Evolutionary conservation across 2,797 vertebrate genomes (phyloP).

Genomic region (Anisognathus igniventris): DNA sequence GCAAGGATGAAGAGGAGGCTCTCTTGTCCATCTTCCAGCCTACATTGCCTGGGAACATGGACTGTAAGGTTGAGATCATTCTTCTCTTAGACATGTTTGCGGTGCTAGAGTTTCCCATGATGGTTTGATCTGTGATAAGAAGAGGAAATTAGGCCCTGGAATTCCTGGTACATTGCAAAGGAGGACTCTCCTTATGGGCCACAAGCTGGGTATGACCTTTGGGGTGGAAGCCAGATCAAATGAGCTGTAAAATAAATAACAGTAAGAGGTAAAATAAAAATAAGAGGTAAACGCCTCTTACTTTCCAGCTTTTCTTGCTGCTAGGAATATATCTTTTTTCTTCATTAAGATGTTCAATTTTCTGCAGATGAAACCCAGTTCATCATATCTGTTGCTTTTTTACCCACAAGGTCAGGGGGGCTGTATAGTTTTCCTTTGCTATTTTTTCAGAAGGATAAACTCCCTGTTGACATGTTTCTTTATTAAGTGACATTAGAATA

Average conservation of each 20-base stretch:
- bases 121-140: background rate
- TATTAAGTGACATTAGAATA: background rate
- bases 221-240: background rate
- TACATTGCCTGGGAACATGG: background rate
- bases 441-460: background rate
- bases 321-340: background rate
- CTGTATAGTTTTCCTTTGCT: background rate
- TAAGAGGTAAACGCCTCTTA: background rate
- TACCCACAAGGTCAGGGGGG: background rate
- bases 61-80: background rate
- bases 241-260: background rate
- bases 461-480: background rate
- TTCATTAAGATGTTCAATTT: background rate
- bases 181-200: background rate
- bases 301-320: background rate
- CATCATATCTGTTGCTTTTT: background rate
- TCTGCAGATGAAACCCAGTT: background rate
- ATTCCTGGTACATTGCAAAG: background rate
- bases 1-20: background rate
- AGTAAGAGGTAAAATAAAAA: too few species aligned
- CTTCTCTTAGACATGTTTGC: background rate
- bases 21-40: background rate
- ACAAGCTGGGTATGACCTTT: background rate
- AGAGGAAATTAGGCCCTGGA: background rate
- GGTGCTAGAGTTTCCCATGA: background rate